These are phyloP conservation scores for Amblyjoppa fuscipennis DNA, from an alignment of 2,888 invertebrate genomes.

Conservation along the genomic window DNA sequence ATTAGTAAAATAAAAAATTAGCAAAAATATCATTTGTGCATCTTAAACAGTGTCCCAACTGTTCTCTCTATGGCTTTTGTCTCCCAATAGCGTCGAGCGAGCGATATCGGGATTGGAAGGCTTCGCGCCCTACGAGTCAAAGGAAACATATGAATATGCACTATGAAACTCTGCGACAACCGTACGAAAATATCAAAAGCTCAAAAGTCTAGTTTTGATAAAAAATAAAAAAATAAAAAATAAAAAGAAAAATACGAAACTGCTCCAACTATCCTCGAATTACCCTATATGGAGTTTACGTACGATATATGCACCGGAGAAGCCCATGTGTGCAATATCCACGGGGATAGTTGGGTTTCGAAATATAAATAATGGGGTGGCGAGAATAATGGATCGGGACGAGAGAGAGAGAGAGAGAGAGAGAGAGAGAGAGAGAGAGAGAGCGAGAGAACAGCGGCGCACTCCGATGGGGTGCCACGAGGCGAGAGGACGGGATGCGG, in stretches of 20 bases:
- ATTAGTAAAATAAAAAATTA: not conserved
- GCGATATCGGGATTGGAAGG: not conserved
- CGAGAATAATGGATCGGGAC: slow-evolving; percentile 73
- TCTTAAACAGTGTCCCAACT: not conserved
- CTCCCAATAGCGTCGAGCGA: not conserved
- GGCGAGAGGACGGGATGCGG: slow-evolving; percentile 29
- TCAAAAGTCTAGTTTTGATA: slow-evolving; percentile 1
- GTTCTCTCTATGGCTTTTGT: not conserved
- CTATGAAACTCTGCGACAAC: not conserved
- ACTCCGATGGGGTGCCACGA: slow-evolving; percentile 52
- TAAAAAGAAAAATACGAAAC: not conserved
- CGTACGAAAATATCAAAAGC: not conserved
- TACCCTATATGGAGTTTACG: not conserved
- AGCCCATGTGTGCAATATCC: slow-evolving; percentile 36
- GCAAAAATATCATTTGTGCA: not conserved
- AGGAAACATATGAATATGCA: slow-evolving; percentile 12
- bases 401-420: slow-evolving; percentile 43
- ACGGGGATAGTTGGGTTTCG: slow-evolving; percentile 45
- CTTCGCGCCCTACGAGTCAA: not conserved
- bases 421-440: slow-evolving; percentile 28
- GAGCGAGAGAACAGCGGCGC: slow-evolving; percentile 17
- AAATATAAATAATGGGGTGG: slow-evolving; percentile 78
- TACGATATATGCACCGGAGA: slow-evolving; percentile 1
- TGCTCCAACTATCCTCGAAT: slow-evolving; percentile 7
- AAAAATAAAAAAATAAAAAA: not conserved